phyloP scores from a whole-genome alignment of 2,797 vertebrate species.

The Mormyrus hasselquistii region DNA sequence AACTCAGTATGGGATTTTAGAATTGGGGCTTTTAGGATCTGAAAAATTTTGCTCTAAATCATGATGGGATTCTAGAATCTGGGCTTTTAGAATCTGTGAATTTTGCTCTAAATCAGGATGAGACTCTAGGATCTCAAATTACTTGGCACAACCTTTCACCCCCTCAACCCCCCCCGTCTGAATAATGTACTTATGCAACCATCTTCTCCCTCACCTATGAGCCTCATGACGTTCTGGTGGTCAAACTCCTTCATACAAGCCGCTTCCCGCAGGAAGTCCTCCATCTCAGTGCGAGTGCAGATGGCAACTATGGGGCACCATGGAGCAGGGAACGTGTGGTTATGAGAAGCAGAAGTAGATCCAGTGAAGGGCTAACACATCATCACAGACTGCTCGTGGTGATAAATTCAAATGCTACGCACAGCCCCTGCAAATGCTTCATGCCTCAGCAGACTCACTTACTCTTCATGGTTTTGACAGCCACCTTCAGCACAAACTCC shows the following conservation, averaged over 20 bases:
- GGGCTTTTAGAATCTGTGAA: neutral
- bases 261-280: conserved; percentile 83
- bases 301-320: conserved; percentile 67
- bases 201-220: conserved; percentile 64
- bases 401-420: neutral
- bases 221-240: conserved; percentile 84
- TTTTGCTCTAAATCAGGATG: neutral
- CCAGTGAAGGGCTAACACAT: neutral
- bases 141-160: neutral
- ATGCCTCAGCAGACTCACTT: conserved; percentile 41
- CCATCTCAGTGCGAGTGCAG: conserved; percentile 84
- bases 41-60: neutral
- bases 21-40: neutral
- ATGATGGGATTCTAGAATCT: neutral
- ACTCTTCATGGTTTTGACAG: conserved; percentile 95
- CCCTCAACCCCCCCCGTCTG: neutral
- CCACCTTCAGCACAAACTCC: conserved; percentile 78
- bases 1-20: neutral
- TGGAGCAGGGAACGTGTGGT: neutral
- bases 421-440: neutral
- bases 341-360: neutral
- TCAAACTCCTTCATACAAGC: conserved; percentile 94
- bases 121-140: neutral
- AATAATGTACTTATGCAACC: neutral
- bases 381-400: neutral